A percentile compares a stretch with the other conserved stretches of the same genome.
Evolutionary conservation across 64 coral and sea anemone species (phyloP).

Genomic region (Trachythela sp.): DNA sequence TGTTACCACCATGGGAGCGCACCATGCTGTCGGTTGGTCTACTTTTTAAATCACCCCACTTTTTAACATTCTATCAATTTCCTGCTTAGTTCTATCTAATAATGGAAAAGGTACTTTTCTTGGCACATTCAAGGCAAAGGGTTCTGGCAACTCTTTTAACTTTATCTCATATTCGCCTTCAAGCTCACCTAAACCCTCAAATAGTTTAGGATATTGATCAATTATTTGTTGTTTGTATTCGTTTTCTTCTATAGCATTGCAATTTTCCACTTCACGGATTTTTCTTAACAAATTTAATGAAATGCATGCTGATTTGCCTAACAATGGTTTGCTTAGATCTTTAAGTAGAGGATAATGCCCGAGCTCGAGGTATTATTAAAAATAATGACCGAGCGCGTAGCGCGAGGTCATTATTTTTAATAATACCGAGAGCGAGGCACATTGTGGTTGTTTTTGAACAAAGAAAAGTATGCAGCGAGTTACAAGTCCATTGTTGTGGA

Average conservation of each 20-base stretch:
- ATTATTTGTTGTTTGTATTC: not conserved
- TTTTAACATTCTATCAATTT: not conserved
- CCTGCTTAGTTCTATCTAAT: not conserved
- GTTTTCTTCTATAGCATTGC: not conserved
- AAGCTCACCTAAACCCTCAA: constrained; percentile 27
- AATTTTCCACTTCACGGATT: not conserved
- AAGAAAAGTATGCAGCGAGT: no score
- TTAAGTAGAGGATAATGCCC: no score
- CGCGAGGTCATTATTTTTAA: no score
- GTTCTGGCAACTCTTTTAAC: not conserved
- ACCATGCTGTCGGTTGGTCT: not conserved
- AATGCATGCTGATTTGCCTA: not conserved
- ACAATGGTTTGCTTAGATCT: not conserved
- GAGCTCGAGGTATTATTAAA: no score
- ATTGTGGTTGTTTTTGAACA: no score
- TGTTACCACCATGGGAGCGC: not conserved
- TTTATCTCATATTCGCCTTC: constrained; percentile 27
- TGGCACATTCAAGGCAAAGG: not conserved
- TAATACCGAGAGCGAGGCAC: no score
- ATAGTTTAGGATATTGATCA: constrained; percentile 19
- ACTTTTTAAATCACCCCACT: not conserved
- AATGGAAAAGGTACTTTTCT: not conserved
- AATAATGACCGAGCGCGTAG: no score
- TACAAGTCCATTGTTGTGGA: no score
- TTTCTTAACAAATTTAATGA: not conserved